A percentile compares a stretch with the other conserved stretches of the same genome.
These are phyloP conservation scores for Platycnemis pennipes DNA, from an alignment of 2,888 invertebrate genomes.

Conservation along the genomic window DNA sequence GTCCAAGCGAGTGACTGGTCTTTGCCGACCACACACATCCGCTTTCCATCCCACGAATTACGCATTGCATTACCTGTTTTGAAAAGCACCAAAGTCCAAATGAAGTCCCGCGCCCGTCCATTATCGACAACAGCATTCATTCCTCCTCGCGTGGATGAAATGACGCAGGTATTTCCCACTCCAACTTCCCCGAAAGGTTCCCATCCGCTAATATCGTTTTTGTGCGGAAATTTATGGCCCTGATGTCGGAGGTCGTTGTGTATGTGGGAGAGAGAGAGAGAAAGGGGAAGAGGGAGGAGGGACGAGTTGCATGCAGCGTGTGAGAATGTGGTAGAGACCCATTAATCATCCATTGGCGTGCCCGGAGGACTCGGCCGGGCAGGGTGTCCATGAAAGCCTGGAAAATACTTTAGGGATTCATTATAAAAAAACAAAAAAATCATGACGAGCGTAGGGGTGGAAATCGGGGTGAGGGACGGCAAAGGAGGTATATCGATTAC, in stretches of 20 bases:
- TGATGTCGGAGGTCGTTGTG: too few relatives aligned
- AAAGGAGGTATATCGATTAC: background rate
- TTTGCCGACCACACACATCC: background rate
- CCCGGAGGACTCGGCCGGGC: background rate
- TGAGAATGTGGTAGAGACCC: background rate
- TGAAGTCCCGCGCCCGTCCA: background rate
- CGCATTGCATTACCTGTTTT: background rate
- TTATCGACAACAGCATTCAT: background rate
- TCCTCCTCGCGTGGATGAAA: too few relatives aligned
- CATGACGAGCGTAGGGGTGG: background rate
- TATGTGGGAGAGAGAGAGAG: too few relatives aligned
- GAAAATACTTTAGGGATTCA: background rate
- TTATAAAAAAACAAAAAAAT: background rate
- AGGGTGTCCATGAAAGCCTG: background rate
- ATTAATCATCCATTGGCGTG: background rate
- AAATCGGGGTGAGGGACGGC: background rate
- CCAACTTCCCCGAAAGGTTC: background rate
- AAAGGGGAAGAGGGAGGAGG: background rate
- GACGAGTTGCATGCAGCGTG: background rate
- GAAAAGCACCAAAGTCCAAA: background rate
- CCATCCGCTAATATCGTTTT: background rate
- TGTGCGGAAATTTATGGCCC: background rate
- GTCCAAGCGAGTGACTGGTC: background rate
- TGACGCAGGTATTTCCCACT: background rate
- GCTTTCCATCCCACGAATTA: too few relatives aligned